A percentile compares a stretch with the other conserved stretches of the same genome.
Evolutionary conservation across 2,797 vertebrate species (phyloP).

Genomic region (Gymnopithys bicolor): DNA sequence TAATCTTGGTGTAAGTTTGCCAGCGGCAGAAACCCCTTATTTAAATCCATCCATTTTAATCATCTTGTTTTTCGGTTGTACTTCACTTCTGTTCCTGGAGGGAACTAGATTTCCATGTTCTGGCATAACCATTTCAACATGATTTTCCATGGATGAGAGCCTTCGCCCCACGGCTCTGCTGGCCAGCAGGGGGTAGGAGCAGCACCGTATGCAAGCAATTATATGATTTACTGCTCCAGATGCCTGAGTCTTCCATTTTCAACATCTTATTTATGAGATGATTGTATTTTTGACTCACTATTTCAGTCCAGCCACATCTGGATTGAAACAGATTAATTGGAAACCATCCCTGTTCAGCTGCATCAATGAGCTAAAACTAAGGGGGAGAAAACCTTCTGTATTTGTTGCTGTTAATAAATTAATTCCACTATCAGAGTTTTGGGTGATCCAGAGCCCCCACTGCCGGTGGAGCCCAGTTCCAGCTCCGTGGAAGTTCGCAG

Average conservation of each 20-base stretch:
- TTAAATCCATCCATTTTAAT: not conserved
- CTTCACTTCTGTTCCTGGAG: not conserved
- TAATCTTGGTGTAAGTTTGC: not conserved
- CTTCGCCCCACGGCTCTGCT: not conserved
- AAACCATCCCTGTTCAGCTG: not conserved
- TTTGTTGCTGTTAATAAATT: not conserved
- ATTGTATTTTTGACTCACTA: not conserved
- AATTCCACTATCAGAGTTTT: not conserved
- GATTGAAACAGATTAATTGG: not conserved
- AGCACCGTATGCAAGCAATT: not conserved
- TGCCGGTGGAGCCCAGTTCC: not conserved
- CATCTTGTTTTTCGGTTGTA: not conserved
- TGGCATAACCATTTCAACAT: not conserved
- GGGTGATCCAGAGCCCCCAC: not conserved
- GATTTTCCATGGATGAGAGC: not conserved
- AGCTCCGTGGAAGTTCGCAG: not conserved
- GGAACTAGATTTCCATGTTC: not conserved
- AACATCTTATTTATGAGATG: not conserved
- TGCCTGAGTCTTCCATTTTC: not conserved
- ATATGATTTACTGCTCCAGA: not conserved
- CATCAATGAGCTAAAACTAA: not conserved
- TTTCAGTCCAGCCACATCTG: not conserved
- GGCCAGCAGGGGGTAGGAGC: not conserved
- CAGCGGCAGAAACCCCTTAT: not conserved
- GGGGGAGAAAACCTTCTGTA: not conserved